These are phyloP conservation scores for Ceraclea dissimilis DNA, from an alignment of 2,888 invertebrate genomes.

Conservation along the genomic window DNA sequence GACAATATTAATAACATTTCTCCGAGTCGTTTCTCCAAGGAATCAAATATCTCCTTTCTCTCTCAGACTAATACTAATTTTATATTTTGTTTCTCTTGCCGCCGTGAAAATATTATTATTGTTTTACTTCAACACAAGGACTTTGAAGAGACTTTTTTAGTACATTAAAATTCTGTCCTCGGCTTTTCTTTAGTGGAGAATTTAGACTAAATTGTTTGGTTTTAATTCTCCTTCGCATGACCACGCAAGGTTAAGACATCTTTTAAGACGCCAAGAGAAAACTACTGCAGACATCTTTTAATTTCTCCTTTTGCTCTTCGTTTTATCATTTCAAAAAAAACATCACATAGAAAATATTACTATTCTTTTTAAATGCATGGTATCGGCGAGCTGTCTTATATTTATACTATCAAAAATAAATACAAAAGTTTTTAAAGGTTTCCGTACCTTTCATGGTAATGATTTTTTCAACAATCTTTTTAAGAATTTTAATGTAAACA, in stretches of 20 bases:
- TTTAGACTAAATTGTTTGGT: constrained; percentile 5
- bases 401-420: too few species aligned
- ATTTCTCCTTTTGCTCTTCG: too few species aligned
- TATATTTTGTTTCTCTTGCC: background rate
- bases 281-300: too few species aligned
- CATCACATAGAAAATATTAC: too few species aligned
- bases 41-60: background rate
- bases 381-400: too few species aligned
- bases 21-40: background rate
- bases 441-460: too few species aligned
- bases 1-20: background rate
- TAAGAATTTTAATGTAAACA: too few species aligned
- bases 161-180: constrained; percentile 3
- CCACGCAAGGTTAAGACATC: constrained; percentile 18
- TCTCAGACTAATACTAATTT: background rate
- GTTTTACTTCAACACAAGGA: background rate
- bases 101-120: background rate
- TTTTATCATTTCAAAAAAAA: too few species aligned
- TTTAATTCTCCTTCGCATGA: constrained; percentile 3
- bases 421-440: too few species aligned
- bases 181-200: constrained; percentile 1
- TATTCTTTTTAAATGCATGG: too few species aligned
- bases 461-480: too few species aligned
- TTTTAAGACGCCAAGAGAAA: background rate
- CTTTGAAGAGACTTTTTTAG: background rate